phyloP scores from a whole-genome alignment of 2,113 vertebrate species.

The Proterorhinus semilunaris region DNA sequence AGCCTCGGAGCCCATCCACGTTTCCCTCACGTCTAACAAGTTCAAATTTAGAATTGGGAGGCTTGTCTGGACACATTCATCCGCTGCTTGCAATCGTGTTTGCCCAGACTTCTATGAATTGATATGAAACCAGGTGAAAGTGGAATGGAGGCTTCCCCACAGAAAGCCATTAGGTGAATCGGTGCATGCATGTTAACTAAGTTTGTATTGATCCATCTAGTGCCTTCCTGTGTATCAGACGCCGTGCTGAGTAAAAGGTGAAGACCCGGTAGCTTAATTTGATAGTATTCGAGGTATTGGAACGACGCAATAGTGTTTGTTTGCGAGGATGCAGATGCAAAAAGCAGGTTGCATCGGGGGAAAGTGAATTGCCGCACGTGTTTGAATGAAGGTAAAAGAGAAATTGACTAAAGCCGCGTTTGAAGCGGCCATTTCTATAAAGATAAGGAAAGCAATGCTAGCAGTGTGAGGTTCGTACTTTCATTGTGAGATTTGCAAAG shows the following conservation, averaged over 20 bases:
- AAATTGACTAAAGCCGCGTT: not conserved
- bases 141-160: slow-evolving; percentile 35
- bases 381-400: not conserved
- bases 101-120: not conserved
- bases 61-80: slow-evolving; percentile 3
- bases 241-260: slow-evolving; percentile 33
- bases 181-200: slow-evolving; percentile 47
- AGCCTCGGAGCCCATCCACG: not conserved
- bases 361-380: not conserved
- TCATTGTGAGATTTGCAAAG: slow-evolving; percentile 23
- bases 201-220: slow-evolving; percentile 53
- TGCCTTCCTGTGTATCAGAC: slow-evolving; percentile 27
- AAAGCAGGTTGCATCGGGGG: not conserved
- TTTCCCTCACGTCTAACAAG: slow-evolving; percentile 18
- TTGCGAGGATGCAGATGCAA: not conserved
- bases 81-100: slow-evolving; percentile 7
- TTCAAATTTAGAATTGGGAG: slow-evolving; percentile 27
- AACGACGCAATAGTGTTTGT: not conserved
- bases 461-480: slow-evolving; percentile 22
- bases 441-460: not conserved
- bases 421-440: not conserved
- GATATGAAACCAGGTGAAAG: slow-evolving; percentile 31
- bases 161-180: slow-evolving; percentile 38
- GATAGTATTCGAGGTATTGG: slow-evolving; percentile 8
- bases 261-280: slow-evolving; percentile 20